phyloP scores from a whole-genome alignment of 2,797 vertebrate genomes.

The Rhadinocentrus ornatus region DNA sequence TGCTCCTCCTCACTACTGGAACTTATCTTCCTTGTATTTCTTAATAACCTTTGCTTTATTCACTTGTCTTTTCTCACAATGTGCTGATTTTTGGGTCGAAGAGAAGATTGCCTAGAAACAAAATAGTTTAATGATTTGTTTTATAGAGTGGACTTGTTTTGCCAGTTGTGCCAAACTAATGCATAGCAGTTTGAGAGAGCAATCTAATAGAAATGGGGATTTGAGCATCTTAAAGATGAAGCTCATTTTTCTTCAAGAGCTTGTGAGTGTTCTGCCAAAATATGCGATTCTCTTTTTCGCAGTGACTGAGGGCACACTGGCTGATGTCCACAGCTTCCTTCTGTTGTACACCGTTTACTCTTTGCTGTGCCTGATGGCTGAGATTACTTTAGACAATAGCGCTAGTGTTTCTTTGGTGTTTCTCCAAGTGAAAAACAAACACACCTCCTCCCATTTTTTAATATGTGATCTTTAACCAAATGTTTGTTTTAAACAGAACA shows the following conservation, averaged over 20 bases:
- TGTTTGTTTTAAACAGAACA: constrained; percentile 3
- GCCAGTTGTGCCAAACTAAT: constrained; percentile 65
- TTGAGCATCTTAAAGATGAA: constrained; percentile 74
- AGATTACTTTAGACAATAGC: constrained; percentile 38
- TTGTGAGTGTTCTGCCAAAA: constrained; percentile 66
- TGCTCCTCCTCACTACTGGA: constrained; percentile 41
- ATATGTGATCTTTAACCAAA: constrained; percentile 1
- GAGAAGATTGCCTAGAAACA: constrained; percentile 72
- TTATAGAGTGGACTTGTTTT: constrained; percentile 67
- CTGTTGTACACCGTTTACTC: constrained; percentile 51
- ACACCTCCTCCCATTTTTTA: background rate
- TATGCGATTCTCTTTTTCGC: constrained; percentile 54
- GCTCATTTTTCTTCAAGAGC: constrained; percentile 64
- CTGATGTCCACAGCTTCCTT: constrained; percentile 53
- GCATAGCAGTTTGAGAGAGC: constrained; percentile 65
- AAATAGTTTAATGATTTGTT: constrained; percentile 66
- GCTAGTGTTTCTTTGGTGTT: constrained; percentile 25
- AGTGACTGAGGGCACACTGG: constrained; percentile 34
- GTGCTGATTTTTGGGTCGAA: constrained; percentile 62
- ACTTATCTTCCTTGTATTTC: constrained; percentile 53
- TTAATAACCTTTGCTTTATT: constrained; percentile 51
- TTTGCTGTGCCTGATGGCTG: constrained; percentile 22
- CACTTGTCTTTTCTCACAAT: constrained; percentile 67
- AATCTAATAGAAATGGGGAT: constrained; percentile 78
- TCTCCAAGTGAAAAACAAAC: constrained; percentile 11